These are phyloP conservation scores for Lithophane leautieri DNA, from an alignment of 2,888 invertebrate genomes.

Conservation along the genomic window DNA sequence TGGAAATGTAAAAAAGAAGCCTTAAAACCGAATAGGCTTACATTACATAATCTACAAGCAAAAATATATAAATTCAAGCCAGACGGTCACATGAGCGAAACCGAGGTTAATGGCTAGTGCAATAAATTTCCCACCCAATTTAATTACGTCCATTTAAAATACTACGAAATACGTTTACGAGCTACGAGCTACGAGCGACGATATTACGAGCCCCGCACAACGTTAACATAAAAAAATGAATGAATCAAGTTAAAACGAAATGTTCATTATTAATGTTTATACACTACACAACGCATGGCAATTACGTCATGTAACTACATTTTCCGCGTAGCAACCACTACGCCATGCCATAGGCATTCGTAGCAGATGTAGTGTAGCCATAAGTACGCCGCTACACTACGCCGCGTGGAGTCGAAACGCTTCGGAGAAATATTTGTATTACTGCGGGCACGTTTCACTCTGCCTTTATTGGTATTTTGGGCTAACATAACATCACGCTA, in stretches of 20 bases:
- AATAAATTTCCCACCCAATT: slow-evolving; percentile 64
- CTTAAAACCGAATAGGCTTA: background rate
- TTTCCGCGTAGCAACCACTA: slow-evolving; percentile 52
- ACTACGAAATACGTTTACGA: slow-evolving; percentile 62
- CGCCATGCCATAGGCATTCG: slow-evolving; percentile 60
- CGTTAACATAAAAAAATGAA: slow-evolving; percentile 44
- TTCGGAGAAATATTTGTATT: slow-evolving; percentile 59
- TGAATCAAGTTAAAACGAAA: slow-evolving; percentile 56
- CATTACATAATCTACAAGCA: slow-evolving; percentile 27
- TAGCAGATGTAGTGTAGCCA: slow-evolving; percentile 57
- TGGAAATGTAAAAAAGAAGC: background rate
- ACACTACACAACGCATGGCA: slow-evolving; percentile 51
- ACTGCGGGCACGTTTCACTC: slow-evolving; percentile 50
- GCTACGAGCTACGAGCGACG: slow-evolving; percentile 54
- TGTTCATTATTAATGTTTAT: slow-evolving; percentile 48
- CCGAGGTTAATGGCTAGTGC: slow-evolving; percentile 60
- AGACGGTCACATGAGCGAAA: slow-evolving; percentile 47
- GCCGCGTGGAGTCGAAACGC: slow-evolving; percentile 41
- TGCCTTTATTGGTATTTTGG: slow-evolving; percentile 50
- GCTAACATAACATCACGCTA: slow-evolving; percentile 41
- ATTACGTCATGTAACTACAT: slow-evolving; percentile 49
- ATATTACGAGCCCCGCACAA: slow-evolving; percentile 40
- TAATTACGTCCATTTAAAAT: slow-evolving; percentile 64
- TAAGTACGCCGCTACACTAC: slow-evolving; percentile 56
- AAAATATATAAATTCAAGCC: slow-evolving; percentile 45